These are phyloP conservation scores for Leucozona laternaria DNA, from an alignment of 2,888 invertebrate genomes.

Conservation along the genomic window DNA sequence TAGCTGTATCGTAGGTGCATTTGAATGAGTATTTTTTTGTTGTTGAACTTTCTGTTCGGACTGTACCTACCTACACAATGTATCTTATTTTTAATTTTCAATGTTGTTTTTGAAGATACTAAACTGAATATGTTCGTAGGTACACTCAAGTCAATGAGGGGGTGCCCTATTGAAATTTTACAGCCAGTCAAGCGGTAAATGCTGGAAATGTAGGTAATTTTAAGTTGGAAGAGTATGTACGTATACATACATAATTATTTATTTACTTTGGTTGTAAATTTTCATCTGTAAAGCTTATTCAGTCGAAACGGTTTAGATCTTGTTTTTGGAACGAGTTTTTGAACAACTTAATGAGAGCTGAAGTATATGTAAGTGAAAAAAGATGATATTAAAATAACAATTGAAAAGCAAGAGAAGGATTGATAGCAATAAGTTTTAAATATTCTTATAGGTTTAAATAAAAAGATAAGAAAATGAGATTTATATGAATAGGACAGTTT, in stretches of 20 bases:
- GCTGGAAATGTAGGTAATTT: slow-evolving; percentile 6
- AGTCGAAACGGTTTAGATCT: background rate
- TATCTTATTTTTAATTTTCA: background rate
- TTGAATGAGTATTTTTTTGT: background rate
- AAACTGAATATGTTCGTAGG: background rate
- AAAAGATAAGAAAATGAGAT: too few relatives aligned
- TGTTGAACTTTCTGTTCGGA: background rate
- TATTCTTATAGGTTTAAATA: too few relatives aligned
- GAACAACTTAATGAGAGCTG: background rate
- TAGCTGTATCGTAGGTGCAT: background rate
- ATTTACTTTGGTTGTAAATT: background rate
- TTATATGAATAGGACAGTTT: too few relatives aligned
- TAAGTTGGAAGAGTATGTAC: background rate
- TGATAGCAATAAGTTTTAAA: too few relatives aligned
- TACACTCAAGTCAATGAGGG: slow-evolving; percentile 14
- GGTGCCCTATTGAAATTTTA: slow-evolving; percentile 12
- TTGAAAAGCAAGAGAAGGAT: background rate
- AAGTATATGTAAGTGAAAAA: background rate
- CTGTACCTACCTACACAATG: slow-evolving; percentile 5
- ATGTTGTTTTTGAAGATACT: background rate
- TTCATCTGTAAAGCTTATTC: background rate
- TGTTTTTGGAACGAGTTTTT: background rate
- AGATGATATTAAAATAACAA: background rate
- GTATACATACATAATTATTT: background rate
- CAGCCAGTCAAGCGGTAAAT: slow-evolving; percentile 29